phyloP scores from a whole-genome alignment of 35 echinoderm and acorn worm species.

The Stichopus chloronotus region DNA sequence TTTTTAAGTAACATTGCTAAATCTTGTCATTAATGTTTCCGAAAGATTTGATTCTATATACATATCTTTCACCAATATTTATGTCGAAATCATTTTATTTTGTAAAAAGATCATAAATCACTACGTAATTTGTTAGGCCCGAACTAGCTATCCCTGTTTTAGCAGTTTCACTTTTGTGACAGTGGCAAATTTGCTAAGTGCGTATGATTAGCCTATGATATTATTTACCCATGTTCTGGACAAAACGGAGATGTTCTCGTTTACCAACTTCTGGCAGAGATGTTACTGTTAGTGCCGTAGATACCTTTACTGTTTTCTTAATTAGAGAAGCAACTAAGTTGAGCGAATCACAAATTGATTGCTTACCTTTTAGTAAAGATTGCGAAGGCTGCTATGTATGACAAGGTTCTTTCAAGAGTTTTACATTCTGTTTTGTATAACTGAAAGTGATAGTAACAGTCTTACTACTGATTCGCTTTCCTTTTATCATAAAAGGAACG shows the following conservation, averaged over 20 bases:
- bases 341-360: background rate
- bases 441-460: background rate
- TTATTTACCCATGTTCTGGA: constrained; percentile 3
- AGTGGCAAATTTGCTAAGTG: constrained; percentile 64
- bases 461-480: background rate
- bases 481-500: background rate
- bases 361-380: constrained; percentile 37
- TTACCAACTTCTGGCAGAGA: constrained; percentile 1
- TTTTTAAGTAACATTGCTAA: too few relatives aligned
- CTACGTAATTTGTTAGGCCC: constrained; percentile 9
- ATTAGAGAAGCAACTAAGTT: constrained; percentile 34
- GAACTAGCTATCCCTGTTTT: constrained; percentile 36
- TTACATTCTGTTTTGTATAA: constrained; percentile 19
- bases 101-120: constrained; percentile 46
- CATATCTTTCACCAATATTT: too few relatives aligned
- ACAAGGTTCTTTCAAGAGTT: constrained; percentile 44
- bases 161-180: constrained; percentile 44
- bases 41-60: too few relatives aligned
- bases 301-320: constrained; percentile 11
- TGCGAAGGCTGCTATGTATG: constrained; percentile 18
- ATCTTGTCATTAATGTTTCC: too few relatives aligned
- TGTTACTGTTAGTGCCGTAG: background rate
- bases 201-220: constrained; percentile 64
- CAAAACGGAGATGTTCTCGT: constrained; percentile 49
- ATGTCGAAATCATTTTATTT: background rate